Conservation (phyloP, 2,888 invertebrate species). For the Seladonia tumulorum region DNA sequence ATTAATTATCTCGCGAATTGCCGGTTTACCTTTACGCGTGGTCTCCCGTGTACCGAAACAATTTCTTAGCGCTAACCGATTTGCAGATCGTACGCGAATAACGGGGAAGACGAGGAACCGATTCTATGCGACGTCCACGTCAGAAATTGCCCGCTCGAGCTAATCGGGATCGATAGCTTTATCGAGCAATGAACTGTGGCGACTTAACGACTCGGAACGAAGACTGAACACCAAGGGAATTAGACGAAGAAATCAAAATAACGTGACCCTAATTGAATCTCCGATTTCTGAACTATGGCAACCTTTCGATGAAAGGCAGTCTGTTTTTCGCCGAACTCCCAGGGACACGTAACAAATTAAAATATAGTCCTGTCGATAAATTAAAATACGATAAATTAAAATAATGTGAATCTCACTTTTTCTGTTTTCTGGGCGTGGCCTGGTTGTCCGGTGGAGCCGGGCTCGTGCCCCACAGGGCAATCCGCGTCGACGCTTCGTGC, state of each 20-base stretch:
- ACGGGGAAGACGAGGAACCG: constrained; percentile 56
- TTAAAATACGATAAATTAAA: too few species aligned
- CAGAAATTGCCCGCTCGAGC: constrained; percentile 79
- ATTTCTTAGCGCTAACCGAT: constrained; percentile 43
- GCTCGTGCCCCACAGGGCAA: not conserved
- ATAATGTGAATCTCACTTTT: not conserved
- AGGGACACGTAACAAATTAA: too few species aligned
- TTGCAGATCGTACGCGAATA: constrained; percentile 75
- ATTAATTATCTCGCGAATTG: not conserved
- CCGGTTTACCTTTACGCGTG: not conserved
- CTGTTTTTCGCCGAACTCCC: too few species aligned
- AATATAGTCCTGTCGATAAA: too few species aligned
- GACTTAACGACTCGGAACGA: not conserved
- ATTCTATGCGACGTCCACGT: constrained; percentile 77
- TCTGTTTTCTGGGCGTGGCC: not conserved
- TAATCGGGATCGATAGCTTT: constrained; percentile 77
- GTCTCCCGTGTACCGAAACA: not conserved
- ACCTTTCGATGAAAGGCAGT: too few species aligned
- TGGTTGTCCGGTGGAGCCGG: not conserved
- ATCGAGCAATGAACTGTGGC: constrained; percentile 27
- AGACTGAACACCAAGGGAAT: not conserved
- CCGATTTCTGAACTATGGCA: too few species aligned
- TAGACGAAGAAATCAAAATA: constrained; percentile 16
- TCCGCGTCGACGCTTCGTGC: not conserved
- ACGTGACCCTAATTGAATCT: constrained; percentile 8